These are phyloP conservation scores for Dorcus hopei DNA, from an alignment of 2,888 invertebrate species.

Conservation along the genomic window DNA sequence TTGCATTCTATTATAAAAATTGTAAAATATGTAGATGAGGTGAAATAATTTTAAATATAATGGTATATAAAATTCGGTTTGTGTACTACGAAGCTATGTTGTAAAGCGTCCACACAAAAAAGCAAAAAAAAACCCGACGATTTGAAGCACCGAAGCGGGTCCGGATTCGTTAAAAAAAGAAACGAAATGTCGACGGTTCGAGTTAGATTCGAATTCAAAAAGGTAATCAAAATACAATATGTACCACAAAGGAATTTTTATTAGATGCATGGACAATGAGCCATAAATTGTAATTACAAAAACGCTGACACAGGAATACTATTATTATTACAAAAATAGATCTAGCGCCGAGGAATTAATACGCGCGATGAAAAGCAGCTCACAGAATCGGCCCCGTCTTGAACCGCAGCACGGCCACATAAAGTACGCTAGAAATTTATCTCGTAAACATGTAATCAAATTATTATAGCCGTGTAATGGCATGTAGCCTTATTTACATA, in stretches of 20 bases:
- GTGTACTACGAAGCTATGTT: too few species aligned
- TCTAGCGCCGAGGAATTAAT: conserved; percentile 6
- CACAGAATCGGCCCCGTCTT: conserved; percentile 10
- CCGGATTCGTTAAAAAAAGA: too few species aligned
- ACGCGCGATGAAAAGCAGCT: conserved; percentile 11
- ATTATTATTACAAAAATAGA: not conserved
- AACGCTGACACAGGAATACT: not conserved
- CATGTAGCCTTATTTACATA: conserved; percentile 43
- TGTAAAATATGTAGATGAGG: too few species aligned
- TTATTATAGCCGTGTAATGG: conserved; percentile 22
- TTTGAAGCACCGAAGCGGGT: too few species aligned
- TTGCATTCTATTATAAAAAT: too few species aligned
- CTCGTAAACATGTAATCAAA: conserved; percentile 21
- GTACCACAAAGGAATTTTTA: not conserved
- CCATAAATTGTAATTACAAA: conserved; percentile 15
- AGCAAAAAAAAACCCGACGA: too few species aligned
- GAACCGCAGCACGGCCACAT: conserved; percentile 7
- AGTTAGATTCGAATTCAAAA: too few species aligned
- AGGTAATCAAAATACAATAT: too few species aligned
- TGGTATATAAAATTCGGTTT: too few species aligned
- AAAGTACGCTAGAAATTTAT: conserved; percentile 15
- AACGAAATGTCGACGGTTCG: too few species aligned
- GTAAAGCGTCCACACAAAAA: too few species aligned
- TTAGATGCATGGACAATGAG: conserved; percentile 7
- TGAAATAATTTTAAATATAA: too few species aligned